Base-by-base conservation (phyloP, 2,113 vertebrate species). In the Naja naja region DNA sequence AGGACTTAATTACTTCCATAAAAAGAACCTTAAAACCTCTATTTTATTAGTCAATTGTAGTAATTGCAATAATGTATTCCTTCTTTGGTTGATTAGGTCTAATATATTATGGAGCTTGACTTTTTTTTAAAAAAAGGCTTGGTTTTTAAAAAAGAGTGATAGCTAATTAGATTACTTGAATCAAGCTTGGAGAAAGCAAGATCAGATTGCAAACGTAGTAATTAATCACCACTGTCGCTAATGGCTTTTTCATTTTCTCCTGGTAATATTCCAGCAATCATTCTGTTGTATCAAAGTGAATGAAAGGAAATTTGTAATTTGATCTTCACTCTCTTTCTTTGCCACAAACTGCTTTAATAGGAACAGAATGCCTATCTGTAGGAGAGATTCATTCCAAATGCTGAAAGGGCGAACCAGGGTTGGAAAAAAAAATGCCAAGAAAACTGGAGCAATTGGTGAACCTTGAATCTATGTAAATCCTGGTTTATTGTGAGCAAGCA, bases 201-300 rank as follows among this genome's bases (percentile, higher is more conserved):
- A 93, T 69, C 25, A 92, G 39, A 69, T 14, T 9, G 18, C 81
- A 60, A 89, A 45, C 18, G 22, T 90, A 20, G 43, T 87, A 89
- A 58, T 90, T 90, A 69, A 92, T 94, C 74, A 74, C 16, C 56
- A 56, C 52, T 47, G 49, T 69, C 47, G 27, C 53, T 58, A 54
- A 27, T 3, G 4, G 4, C 81, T 94, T 53, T 92, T 49, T 11
- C 95, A 91, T 89, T 87, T 30, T 3, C 3, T 4, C 0, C 25
- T 60, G 52, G 22, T 23, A 94, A 39, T 74, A 55, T 92, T 96
- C 94, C 95, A 89, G 18, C 55, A 4, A 0, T 93, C 1, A n/a
- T 6, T 91, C 43, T 92, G 56, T 92, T 45, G n/a, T 53, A 16
- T 64, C 92, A 60, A 0, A 27, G 85, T 3, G 64, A 45, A 90